Percentiles rank a stretch among this genome's conserved stretches.
These are phyloP conservation scores for Callipepla californica DNA, from an alignment of 2,113 vertebrate genomes.

Conservation along the genomic window DNA sequence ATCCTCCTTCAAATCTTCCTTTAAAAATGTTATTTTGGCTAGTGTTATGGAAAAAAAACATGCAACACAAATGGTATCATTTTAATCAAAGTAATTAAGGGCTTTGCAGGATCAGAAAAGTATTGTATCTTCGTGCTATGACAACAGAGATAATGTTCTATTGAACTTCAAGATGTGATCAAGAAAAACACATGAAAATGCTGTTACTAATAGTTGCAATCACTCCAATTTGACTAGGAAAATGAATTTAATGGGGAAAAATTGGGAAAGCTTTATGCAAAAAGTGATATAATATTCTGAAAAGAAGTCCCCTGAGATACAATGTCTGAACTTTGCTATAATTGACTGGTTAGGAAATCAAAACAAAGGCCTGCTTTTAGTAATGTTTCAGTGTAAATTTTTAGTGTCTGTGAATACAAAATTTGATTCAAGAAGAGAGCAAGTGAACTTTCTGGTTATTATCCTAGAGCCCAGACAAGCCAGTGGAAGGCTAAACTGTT, in stretches of 20 bases:
- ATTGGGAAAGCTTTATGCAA: background rate
- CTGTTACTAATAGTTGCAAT: background rate
- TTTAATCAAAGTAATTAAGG: background rate
- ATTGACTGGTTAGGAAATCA: background rate
- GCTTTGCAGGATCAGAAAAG: conserved; percentile 36
- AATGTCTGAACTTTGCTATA: background rate
- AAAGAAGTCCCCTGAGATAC: background rate
- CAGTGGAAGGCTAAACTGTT: background rate
- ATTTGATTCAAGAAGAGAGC: background rate
- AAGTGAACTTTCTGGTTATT: background rate
- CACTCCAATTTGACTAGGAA: background rate
- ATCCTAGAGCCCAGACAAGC: background rate
- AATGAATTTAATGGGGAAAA: background rate
- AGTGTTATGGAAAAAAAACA: background rate
- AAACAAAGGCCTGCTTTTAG: background rate
- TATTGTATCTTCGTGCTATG: conserved; percentile 7
- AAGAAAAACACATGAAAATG: background rate
- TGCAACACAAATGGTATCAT: background rate
- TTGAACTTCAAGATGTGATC: background rate
- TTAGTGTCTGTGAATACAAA: background rate
- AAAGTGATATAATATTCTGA: background rate
- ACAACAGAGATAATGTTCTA: background rate
- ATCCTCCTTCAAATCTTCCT: background rate
- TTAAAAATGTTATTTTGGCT: background rate
- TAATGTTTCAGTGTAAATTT: background rate